Evolutionary conservation across 2,797 vertebrate genomes (phyloP).

Genomic region (Danio jaintianensis): DNA sequence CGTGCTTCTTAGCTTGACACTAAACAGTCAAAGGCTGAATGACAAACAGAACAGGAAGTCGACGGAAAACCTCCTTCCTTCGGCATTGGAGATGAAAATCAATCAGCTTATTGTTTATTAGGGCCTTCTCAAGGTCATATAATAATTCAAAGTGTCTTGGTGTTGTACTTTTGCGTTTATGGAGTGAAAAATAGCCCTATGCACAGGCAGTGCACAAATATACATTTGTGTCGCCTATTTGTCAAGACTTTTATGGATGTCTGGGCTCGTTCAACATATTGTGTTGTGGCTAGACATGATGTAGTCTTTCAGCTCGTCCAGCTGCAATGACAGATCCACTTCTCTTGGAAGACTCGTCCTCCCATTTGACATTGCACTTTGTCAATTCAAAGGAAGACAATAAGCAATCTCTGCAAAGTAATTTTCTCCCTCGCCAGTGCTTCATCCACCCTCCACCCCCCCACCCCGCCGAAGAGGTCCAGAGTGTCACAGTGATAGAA

Average conservation of each 20-base stretch:
- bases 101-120: conserved; percentile 43
- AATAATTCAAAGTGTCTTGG: conserved; percentile 46
- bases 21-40: conserved; percentile 38
- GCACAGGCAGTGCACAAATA: conserved; percentile 52
- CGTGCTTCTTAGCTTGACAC: conserved; percentile 52
- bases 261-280: conserved; percentile 45
- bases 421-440: conserved; percentile 19
- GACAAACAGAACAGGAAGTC: conserved; percentile 49
- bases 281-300: conserved; percentile 34
- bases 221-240: conserved; percentile 42
- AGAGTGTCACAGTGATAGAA: conserved; percentile 15
- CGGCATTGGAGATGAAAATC: conserved; percentile 46
- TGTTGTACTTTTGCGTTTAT: conserved; percentile 49
- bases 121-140: conserved; percentile 50
- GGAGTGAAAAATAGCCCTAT: conserved; percentile 39
- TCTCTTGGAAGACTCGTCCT: conserved; percentile 22
- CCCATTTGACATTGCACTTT: conserved; percentile 48
- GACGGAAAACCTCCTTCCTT: conserved; percentile 46
- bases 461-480: background rate
- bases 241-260: conserved; percentile 48
- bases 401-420: conserved; percentile 40
- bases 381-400: conserved; percentile 48
- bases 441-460: too few species aligned
- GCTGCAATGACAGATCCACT: conserved; percentile 26
- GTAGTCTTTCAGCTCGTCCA: conserved; percentile 28